These are phyloP conservation scores for Cyrtonyx montezumae DNA, from an alignment of 2,113 vertebrate species.

Conservation along the genomic window DNA sequence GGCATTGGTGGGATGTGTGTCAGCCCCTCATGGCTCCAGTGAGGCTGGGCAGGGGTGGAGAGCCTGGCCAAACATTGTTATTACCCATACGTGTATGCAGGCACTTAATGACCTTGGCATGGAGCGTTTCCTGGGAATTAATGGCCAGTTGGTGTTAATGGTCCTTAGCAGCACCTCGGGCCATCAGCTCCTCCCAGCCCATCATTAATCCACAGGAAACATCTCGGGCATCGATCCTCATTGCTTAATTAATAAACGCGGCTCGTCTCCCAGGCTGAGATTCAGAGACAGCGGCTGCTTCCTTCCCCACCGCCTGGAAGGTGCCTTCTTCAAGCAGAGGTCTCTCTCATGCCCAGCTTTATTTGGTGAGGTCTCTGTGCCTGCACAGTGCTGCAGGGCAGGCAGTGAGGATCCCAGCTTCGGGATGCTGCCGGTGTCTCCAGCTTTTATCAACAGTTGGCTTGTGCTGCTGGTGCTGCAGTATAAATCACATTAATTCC, in stretches of 20 bases:
- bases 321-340: slow-evolving; percentile 29
- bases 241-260: slow-evolving; percentile 80
- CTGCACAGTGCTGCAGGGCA: not conserved
- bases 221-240: slow-evolving; percentile 78
- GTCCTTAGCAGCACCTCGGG: slow-evolving; percentile 80
- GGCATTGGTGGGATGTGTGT: not conserved
- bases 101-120: slow-evolving; percentile 77
- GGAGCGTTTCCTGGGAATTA: slow-evolving; percentile 80
- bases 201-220: slow-evolving; percentile 83
- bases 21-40: not conserved
- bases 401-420: not conserved
- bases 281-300: slow-evolving; percentile 39
- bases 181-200: slow-evolving; percentile 79
- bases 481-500: slow-evolving; percentile 69
- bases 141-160: slow-evolving; percentile 81
- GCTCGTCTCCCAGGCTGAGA: slow-evolving; percentile 57
- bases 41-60: not conserved
- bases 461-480: slow-evolving; percentile 44
- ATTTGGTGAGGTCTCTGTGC: not conserved
- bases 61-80: slow-evolving; percentile 44
- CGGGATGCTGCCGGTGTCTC: not conserved
- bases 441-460: not conserved
- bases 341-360: not conserved
- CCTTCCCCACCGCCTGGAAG: slow-evolving; percentile 39
- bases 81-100: slow-evolving; percentile 57